phyloP scores from a whole-genome alignment of 2,797 vertebrate species.

The Cossypha caffra region DNA sequence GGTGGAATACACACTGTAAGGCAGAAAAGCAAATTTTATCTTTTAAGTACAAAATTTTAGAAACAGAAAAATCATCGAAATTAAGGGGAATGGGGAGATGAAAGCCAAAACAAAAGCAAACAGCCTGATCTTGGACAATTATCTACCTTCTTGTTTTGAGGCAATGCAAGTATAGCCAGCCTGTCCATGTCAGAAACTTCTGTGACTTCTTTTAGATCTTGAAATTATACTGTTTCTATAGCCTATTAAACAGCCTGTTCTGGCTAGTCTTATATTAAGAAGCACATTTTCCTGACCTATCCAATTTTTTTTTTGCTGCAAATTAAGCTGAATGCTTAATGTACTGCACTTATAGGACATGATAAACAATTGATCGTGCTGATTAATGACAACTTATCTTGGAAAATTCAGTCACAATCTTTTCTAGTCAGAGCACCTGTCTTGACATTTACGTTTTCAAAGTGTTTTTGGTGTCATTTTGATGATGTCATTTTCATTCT shows the following conservation, averaged over 20 bases:
- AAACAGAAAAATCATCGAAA: not conserved
- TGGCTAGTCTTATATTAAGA: not conserved
- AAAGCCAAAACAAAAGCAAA: not conserved
- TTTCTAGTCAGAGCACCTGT: not conserved
- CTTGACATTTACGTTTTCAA: not conserved
- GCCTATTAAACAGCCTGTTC: not conserved
- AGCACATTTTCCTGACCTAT: not conserved
- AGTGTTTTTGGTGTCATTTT: not conserved
- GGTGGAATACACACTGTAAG: not conserved
- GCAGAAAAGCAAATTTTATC: not conserved
- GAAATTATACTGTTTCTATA: not conserved
- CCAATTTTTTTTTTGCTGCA: not conserved
- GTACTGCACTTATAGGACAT: not conserved
- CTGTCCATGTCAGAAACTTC: not conserved
- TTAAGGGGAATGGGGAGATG: accelerated
- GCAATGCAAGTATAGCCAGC: not conserved
- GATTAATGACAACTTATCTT: not conserved
- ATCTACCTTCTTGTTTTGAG: not conserved
- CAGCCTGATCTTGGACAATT: not conserved
- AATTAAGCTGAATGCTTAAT: not conserved
- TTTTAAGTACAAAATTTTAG: not conserved
- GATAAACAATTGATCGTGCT: not conserved
- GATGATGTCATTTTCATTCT: not conserved
- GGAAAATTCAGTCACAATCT: not conserved
- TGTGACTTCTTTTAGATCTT: not conserved